Evolutionary conservation across 2,797 vertebrate species (phyloP).

Genomic region (Falco berigora): DNA sequence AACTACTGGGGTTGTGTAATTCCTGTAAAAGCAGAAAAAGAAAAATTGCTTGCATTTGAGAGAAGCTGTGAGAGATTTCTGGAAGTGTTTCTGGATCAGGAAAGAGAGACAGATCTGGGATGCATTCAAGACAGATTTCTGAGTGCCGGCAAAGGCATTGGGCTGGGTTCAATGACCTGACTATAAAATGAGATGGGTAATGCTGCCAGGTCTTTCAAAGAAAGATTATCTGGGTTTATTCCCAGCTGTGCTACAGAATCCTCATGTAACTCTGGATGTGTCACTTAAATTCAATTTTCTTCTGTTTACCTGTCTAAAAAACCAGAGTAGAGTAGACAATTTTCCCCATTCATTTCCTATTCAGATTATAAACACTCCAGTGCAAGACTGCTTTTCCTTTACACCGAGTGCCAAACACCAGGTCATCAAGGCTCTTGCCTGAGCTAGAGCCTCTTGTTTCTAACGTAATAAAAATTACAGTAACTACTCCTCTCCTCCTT

Average conservation of each 20-base stretch:
- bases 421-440: neutral
- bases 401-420: neutral
- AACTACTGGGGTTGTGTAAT: neutral
- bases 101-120: neutral
- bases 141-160: neutral
- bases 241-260: constrained; percentile 17
- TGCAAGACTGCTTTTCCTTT: neutral
- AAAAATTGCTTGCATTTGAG: neutral
- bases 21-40: neutral
- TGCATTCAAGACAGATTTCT: neutral
- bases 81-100: constrained; percentile 1
- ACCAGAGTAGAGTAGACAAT: neutral
- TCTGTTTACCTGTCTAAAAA: constrained; percentile 31
- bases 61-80: constrained; percentile 27
- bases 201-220: constrained; percentile 1
- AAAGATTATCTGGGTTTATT: constrained; percentile 34
- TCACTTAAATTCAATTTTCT: constrained; percentile 40
- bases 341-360: neutral
- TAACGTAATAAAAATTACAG: neutral
- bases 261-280: neutral
- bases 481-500: neutral
- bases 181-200: constrained; percentile 8
- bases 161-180: constrained; percentile 3
- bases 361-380: neutral
- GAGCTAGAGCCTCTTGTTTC: neutral